Evolutionary conservation across 1,140 invertebrate species (phyloP).

Genomic region (Drosophila equinoxialis): DNA sequence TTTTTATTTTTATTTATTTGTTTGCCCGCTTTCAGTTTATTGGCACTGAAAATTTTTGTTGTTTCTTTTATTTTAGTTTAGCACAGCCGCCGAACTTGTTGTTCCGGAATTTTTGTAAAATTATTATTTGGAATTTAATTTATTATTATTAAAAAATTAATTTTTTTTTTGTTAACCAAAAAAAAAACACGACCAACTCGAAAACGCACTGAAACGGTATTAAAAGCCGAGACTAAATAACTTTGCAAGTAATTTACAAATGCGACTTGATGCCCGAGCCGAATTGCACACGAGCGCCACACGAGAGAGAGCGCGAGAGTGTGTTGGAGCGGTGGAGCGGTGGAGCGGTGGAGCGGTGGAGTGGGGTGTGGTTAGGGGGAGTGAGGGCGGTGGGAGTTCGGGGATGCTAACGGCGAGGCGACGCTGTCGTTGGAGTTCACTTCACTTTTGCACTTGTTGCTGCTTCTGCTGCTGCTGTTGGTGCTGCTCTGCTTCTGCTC

Average conservation of each 20-base stretch:
- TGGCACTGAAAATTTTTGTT: neutral
- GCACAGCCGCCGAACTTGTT: slow-evolving; percentile 27
- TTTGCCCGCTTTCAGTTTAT: no score
- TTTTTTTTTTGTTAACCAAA: slow-evolving; percentile 39
- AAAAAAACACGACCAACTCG: slow-evolving; percentile 82
- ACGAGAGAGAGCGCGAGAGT: slow-evolving; percentile 44
- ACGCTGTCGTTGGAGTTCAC: slow-evolving; percentile 59
- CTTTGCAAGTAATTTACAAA: slow-evolving; percentile 81
- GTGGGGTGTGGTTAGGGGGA: slow-evolving; percentile 18
- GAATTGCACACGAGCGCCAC: slow-evolving; percentile 41
- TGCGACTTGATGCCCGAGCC: slow-evolving; percentile 58
- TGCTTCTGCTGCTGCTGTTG: slow-evolving; percentile 14
- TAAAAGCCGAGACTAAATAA: slow-evolving; percentile 82
- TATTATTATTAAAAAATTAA: slow-evolving; percentile 17
- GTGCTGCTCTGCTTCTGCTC: neutral
- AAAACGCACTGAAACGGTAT: slow-evolving; percentile 83
- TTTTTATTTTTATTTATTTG: slow-evolving; percentile 1
- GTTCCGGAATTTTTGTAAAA: neutral
- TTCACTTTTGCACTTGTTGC: slow-evolving; percentile 68
- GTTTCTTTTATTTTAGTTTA: slow-evolving; percentile 29
- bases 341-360: no score
- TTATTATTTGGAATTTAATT: slow-evolving; percentile 5
- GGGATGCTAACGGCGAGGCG: slow-evolving; percentile 31
- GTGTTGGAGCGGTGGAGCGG: no score
- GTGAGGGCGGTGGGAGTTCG: slow-evolving; percentile 1